Evolutionary conservation across 2,797 vertebrate species (phyloP), one percentile per base, ranked within the genome.

Genomic region (Galagoides demidoff): DNA sequence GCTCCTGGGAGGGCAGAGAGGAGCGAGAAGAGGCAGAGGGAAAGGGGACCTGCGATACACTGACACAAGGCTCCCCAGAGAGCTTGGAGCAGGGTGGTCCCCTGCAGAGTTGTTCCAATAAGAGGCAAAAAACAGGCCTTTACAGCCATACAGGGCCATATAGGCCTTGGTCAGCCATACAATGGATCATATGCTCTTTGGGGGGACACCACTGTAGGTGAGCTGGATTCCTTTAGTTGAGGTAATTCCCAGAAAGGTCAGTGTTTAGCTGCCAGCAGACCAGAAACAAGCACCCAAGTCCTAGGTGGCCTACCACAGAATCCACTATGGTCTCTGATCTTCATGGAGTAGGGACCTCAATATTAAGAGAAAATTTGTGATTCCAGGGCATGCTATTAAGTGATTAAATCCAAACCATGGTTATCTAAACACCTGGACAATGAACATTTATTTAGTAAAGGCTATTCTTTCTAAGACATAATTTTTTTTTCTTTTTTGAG

Each of bases 281-380:
- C 49, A 0, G 55, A 59, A 76, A 39, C 4, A 3, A 29, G 14
- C 22, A 17, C 12, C 0, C 20, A 52, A 25, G 9, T n/a, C 43
- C 29, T 52, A 9, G 22, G 25, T 9, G 29, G 4, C 22, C 5
- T 1, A 37, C n/a, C 66, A 43, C 39, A 29, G 49, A 3, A 49
- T 34, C 27, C 8, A 19, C 7, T 3, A 3, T 2, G 5, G n/a
- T 29, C 25, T 19, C 25, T 34, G 10, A 39, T 1, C 1, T 12
- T 55, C 45, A 59, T 16, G 52, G 9, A 37, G 29, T 43, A n/a
- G 23, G 20, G 23, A 55, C 7, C 11, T 87, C n/a, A 17, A 17
- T 71, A 17, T 39, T 25, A 66, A 17, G 17, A 55, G 71, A 59
- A 84, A 25, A 66, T 7, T 17, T 45, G 31, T 22, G 23, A 64